These are phyloP conservation scores for Thereva unica DNA, from an alignment of 2,888 invertebrate species.

Conservation along the genomic window DNA sequence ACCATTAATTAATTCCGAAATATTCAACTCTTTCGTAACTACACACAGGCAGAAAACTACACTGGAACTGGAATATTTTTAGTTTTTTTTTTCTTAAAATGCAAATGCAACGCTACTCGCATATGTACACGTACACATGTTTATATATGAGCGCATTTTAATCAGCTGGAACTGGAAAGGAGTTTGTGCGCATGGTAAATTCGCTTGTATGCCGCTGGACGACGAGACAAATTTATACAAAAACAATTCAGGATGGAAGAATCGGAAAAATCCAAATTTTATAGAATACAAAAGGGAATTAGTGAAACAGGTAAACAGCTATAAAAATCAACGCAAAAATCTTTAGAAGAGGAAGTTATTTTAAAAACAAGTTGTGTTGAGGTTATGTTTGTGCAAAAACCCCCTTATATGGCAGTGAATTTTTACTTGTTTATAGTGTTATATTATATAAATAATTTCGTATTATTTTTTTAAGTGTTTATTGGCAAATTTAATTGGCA, in stretches of 20 bases:
- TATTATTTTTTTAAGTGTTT: too few species aligned
- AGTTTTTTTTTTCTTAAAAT: too few species aligned
- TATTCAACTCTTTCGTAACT: too few species aligned
- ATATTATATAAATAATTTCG: too few species aligned
- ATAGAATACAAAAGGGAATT: constrained; percentile 56
- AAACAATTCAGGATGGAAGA: constrained; percentile 44
- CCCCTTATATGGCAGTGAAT: constrained; percentile 18
- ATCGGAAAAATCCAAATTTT: constrained; percentile 46
- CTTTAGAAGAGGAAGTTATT: background rate
- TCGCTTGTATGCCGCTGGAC: constrained; percentile 41
- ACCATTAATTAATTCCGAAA: too few species aligned
- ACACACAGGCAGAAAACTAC: too few species aligned
- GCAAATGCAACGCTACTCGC: background rate
- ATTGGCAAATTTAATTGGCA: too few species aligned
- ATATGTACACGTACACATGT: background rate
- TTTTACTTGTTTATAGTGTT: background rate
- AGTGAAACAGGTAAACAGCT: constrained; percentile 52
- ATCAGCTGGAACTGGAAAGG: constrained; percentile 5
- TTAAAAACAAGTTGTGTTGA: constrained; percentile 44
- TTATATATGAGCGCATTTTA: background rate
- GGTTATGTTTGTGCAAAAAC: constrained; percentile 34
- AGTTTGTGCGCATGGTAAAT: constrained; percentile 33
- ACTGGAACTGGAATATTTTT: too few species aligned
- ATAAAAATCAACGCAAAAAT: background rate
- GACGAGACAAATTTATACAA: constrained; percentile 50